Percentiles rank a stretch among this genome's conserved stretches.
phyloP scores from a whole-genome alignment of 2,888 invertebrate species.

The Aleiodes alternator region DNA sequence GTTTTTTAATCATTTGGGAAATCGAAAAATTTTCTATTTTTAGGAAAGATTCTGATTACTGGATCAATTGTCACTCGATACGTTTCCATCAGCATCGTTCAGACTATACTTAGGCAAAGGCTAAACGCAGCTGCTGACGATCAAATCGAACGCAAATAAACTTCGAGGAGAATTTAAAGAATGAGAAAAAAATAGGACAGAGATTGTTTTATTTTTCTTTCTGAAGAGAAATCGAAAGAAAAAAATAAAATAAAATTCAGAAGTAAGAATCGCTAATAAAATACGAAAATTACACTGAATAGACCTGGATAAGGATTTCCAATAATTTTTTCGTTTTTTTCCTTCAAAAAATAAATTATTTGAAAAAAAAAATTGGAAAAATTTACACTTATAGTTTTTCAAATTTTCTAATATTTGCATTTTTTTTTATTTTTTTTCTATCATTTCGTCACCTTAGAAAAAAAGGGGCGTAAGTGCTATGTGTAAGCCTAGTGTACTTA shows the following conservation, averaged over 20 bases:
- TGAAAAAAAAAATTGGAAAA: no score
- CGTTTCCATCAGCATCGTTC: constrained; percentile 57
- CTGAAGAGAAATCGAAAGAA: neutral
- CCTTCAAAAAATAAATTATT: no score
- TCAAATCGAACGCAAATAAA: constrained; percentile 72
- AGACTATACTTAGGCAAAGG: constrained; percentile 65
- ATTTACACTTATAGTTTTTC: no score
- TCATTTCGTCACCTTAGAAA: no score
- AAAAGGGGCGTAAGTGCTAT: no score
- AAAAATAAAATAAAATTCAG: no score
- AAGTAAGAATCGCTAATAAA: neutral
- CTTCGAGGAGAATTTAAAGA: constrained; percentile 47
- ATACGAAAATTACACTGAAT: constrained; percentile 1
- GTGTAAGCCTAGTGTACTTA: no score
- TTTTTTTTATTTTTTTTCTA: no score
- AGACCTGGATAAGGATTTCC: no score
- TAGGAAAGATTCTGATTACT: constrained; percentile 54
- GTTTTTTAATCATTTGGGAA: neutral
- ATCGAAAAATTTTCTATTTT: constrained; percentile 51
- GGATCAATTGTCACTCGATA: constrained; percentile 65
- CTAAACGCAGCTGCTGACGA: constrained; percentile 63
- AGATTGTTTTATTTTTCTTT: neutral
- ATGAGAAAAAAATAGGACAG: constrained; percentile 35
- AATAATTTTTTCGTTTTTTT: no score
- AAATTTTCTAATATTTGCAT: no score